A percentile compares a stretch with the other conserved stretches of the same genome.
These are phyloP conservation scores for Mallateleia sp. DNA, from an alignment of 2,888 invertebrate genomes.

Conservation along the genomic window DNA sequence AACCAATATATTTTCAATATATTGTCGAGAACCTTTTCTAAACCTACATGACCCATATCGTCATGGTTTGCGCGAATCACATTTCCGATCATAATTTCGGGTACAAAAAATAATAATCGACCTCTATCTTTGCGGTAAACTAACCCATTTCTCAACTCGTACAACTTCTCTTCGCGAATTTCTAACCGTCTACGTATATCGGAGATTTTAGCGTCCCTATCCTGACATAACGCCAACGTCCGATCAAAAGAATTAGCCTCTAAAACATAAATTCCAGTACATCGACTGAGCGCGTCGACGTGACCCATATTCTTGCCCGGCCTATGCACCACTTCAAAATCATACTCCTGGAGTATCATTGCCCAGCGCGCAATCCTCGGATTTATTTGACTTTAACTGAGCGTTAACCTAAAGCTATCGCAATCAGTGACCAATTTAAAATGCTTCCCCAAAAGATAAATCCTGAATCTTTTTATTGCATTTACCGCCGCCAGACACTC, in stretches of 20 bases:
- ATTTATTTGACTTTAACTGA: slow-evolving; percentile 82
- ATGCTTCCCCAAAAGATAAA: slow-evolving; percentile 80
- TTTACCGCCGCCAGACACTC: slow-evolving; percentile 65
- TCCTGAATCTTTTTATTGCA: no score
- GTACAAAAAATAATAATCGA: slow-evolving; percentile 32
- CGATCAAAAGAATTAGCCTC: slow-evolving; percentile 71
- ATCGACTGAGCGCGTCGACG: slow-evolving; percentile 72
- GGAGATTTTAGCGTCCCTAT: slow-evolving; percentile 57
- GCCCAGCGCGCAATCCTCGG: slow-evolving; percentile 83
- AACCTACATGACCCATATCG: slow-evolving; percentile 64
- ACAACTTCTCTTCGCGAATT: slow-evolving; percentile 62
- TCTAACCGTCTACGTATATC: slow-evolving; percentile 67
- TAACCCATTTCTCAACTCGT: slow-evolving; percentile 75
- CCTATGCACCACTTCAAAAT: slow-evolving; percentile 77
- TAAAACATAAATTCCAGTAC: slow-evolving; percentile 60
- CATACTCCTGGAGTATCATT: slow-evolving; percentile 70
- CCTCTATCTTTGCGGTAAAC: slow-evolving; percentile 73
- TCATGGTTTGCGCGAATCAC: slow-evolving; percentile 61
- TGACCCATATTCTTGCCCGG: slow-evolving; percentile 74
- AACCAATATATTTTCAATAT: background rate
- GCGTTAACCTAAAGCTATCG: slow-evolving; percentile 77
- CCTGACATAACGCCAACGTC: slow-evolving; percentile 70
- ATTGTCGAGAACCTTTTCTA: slow-evolving; percentile 61
- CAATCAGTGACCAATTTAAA: slow-evolving; percentile 84
- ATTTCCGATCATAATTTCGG: slow-evolving; percentile 1